Base-by-base conservation (phyloP, 2,888 invertebrate genomes). In the Erpobdella octoculata region DNA sequence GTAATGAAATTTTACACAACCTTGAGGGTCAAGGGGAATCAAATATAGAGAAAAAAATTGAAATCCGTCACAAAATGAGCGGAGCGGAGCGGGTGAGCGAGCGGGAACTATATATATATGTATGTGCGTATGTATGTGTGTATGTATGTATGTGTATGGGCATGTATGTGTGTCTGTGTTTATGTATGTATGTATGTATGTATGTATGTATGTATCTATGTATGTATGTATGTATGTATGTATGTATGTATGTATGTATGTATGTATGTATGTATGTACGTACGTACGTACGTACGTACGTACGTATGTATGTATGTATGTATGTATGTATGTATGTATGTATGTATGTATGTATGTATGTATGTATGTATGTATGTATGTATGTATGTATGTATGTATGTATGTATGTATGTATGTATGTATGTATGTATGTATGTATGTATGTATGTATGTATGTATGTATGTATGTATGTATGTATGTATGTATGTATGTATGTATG, bases 171-270 rank as follows among this genome's bases (percentile, higher is more conserved):
- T n/a, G n/a, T n/a, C n/a, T n/a, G n/a, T n/a, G n/a, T n/a, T n/a
- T n/a, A n/a, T n/a, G n/a, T n/a, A n/a, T n/a, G n/a, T n/a, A n/a
- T n/a, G n/a, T n/a, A n/a, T n/a, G n/a, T n/a, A n/a, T n/a, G 48
- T 46, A 48, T 68, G 48, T 68, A 48, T 48, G 48, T 68, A 48
- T 68, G 28, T 71, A 53, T 65, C 28, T 25, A 15, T 71, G 64
- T 38, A 28, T 71, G 48, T 28, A 38, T 71, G 65, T 65, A 58
- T 65, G 46, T 62, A 58, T 71, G 65, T 64, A 38, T 66, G 65
- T 9, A 38, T 66, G 46, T 71, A 58, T 65, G 33, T 65, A 36
- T 71, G 46, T 4, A 31, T 65, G 65, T 62, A 59, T 71, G 48
- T 66, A 41, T 71, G 48, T 70, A 21, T 67, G 59, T 59, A 12